Evolutionary conservation across 2,888 invertebrate genomes (phyloP), one percentile per base, ranked within the genome.

Genomic region (Chrysotoxum bicinctum): DNA sequence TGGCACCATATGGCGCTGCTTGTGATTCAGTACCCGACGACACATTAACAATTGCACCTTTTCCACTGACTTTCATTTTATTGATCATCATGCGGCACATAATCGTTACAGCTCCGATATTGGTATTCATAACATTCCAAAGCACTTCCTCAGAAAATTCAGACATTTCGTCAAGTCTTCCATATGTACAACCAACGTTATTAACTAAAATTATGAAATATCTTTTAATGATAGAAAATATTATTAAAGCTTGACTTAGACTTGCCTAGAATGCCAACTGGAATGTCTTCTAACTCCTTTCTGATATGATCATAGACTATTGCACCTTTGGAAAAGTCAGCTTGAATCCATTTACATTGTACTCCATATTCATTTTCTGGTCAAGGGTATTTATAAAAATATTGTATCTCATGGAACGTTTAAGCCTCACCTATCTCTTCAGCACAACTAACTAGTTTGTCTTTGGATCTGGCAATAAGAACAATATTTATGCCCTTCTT

Each of bases 1-100:
- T 95, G 0, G 97, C 95, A 94, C 96, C 96, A 72, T 96, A 92
- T 0, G 98, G 97, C 56, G 97, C 91, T 0, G 98, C 97, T 90
- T 96, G 96, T 70, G 95, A 92, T 90, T 97, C 97, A 0, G 97
- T 95, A 5, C 96, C 96, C 0, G 98, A 98, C 0, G 98, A 97
- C 12, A 98, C 94, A 90, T 98, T 98, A 23, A 98, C 96, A 60
- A 98, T 94, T 0, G 97, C 97, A 0, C 98, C 98, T 70, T 93
- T 93, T 1, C 94, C 93, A 60, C 95, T 93, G 69, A 93, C 92
- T 88, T 94, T 94, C 97, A 98, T 97, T 74, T 94, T 94, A 4
- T 95, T 95, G 82, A 98, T 92, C 69, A 97, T 93, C 89, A 96
- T 92, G 76, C 96, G 94, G 6, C 96, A 96, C 94, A 98, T 95